Base-by-base conservation (phyloP, 2,113 vertebrate genomes). In the Elgaria multicarinata region DNA sequence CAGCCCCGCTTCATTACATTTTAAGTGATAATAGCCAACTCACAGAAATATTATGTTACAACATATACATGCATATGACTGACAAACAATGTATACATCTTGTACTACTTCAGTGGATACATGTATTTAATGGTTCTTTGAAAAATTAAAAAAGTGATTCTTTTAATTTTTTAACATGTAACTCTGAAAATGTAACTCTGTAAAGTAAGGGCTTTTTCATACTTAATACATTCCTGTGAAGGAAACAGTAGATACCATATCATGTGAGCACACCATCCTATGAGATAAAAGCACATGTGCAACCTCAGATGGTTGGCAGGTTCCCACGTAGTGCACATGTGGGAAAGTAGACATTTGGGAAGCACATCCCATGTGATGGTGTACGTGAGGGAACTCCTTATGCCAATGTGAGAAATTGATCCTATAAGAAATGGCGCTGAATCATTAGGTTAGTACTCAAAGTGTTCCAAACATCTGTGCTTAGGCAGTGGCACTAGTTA, bases 21-120 rank as follows among this genome's bases (percentile, higher is more conserved):
- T 44, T 79, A 89, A 88, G 42, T 83, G 89, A 95, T 92, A 94
- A 87, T 80, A 92, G 62, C 36, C 24, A 90, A 53, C 78, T 39
- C 26, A 91, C 69, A 93, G 28, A 85, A 91, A 92, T 89, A 53
- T 46, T 87, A 86, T 33, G 85, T 62, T 69, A 79, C 76, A 69
- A 78, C 86, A 87, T n/a, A 13, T 50, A 87, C 62, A 87, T 87
- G 86, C 86, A 87, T 53, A 42, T 79, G 85, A 55, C 42, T 81
- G 39, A 79, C 84, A 93, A 93, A 87, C 86, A 79, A 33, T 46
- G 12, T 33, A 58, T 76, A 26, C 24, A 62, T 62, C 53, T 86
- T 62, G 72, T 67, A 50, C 24, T 87, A 67, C 26, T 86, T 78
- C 62, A 69, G 75, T 79, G 75, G 42, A 67, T 36, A 36, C 86